Evolutionary conservation across 2,888 invertebrate species (phyloP), one percentile per base, ranked within the genome.

Genomic region (Noctua comes): DNA sequence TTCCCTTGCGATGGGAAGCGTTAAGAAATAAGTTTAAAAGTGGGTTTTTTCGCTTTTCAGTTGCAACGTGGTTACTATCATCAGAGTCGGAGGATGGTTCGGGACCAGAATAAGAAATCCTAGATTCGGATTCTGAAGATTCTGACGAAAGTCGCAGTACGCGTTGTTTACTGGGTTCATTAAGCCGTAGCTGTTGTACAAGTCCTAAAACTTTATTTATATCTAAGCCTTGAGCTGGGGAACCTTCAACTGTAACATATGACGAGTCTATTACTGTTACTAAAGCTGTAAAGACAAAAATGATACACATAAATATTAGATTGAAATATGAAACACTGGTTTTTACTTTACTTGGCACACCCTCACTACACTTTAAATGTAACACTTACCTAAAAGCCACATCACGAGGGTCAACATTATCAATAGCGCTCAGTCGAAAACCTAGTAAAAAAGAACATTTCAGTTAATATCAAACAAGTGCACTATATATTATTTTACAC

Each of bases 401-500:
- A 90, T 77, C 75, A 88, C 80, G 69, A 90, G 78, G 75, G 88
- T 90, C 88, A 88, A 87, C 95, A 95, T 95, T 89, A 91, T 91
- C 84, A 85, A 69, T 81, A 70, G 75, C 85, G 88, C 75, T 87
- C 83, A 85, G 83, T 80, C 86, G 79, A 88, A 91, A 90, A 89
- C 84, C 88, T 87, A 82, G 82, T 83, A 84, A 84, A 88, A 90
- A 89, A 89, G 89, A 88, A 91, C 85, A 85, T 88, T 87, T 85
- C 73, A 82, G 78, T 85, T 89, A 89, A 91, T 92, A 92, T 91
- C 90, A 89, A 85, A 88, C 83, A 80, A 88, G 72, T 89, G 89
- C 90, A 90, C 88, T 87, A 88, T 88, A 89, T 89, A 88, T 90
- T 87, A 91, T 86, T 91, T 92, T 93, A 90, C 91, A 94, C 93